A percentile compares a stretch with the other conserved stretches of the same genome.
Evolutionary conservation across 2,113 vertebrate genomes (phyloP).

Genomic region (Okapia johnstoni): DNA sequence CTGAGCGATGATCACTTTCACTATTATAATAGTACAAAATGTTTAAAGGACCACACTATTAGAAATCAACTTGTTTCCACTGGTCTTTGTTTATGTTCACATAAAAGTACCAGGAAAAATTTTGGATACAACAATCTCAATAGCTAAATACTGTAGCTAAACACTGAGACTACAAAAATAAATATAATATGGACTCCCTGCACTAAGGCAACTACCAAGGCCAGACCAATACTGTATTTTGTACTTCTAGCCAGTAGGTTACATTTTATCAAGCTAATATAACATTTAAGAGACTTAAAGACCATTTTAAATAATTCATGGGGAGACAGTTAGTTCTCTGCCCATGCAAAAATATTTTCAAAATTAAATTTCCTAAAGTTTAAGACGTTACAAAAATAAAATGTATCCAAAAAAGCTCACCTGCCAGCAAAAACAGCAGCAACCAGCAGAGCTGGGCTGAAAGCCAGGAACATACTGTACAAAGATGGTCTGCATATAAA

Average conservation of each 20-base stretch:
- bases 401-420: neutral
- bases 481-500: neutral
- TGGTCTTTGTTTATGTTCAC: neutral
- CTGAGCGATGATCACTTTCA: neutral
- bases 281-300: constrained; percentile 17
- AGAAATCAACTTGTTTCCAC: neutral
- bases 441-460: neutral
- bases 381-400: constrained; percentile 39
- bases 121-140: neutral
- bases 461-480: neutral
- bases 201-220: neutral
- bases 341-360: neutral
- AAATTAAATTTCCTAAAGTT: constrained; percentile 34
- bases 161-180: neutral
- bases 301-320: neutral
- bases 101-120: neutral
- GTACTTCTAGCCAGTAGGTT: neutral
- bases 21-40: neutral
- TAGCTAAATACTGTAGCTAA: constrained; percentile 7
- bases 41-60: neutral
- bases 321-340: neutral
- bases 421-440: constrained; percentile 19
- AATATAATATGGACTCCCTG: neutral
- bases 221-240: neutral
- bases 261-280: neutral